Percentiles rank a stretch among this genome's conserved stretches.
phyloP scores from a whole-genome alignment of 2,113 vertebrate species.

The Cebus imitator region DNA sequence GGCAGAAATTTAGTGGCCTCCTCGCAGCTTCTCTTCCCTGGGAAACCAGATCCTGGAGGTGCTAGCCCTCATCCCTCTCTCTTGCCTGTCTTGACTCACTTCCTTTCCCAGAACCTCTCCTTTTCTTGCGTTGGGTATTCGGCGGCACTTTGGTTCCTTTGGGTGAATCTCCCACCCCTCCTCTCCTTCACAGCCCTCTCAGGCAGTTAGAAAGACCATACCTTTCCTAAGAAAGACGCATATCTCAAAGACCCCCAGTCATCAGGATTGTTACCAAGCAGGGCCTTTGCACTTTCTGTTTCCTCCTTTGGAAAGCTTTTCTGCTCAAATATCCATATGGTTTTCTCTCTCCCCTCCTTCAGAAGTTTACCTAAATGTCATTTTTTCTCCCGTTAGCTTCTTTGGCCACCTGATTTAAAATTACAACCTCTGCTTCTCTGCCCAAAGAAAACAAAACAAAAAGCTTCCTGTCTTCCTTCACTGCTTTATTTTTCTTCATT shows the following conservation, averaged over 20 bases:
- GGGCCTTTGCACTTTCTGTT: background rate
- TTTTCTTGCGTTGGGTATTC: background rate
- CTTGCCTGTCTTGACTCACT: background rate
- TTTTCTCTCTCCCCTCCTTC: background rate
- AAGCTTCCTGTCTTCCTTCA: background rate
- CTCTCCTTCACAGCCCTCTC: background rate
- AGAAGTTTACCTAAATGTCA: background rate
- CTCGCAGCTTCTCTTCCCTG: background rate
- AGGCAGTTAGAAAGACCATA: background rate
- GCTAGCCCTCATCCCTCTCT: no score
- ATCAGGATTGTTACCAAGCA: background rate
- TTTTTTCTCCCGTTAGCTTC: background rate
- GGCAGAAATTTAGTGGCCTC: background rate
- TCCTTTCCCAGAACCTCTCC: background rate
- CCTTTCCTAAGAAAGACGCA: background rate
- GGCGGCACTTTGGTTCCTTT: background rate
- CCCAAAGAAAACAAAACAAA: background rate
- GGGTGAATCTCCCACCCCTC: background rate
- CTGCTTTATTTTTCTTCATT: background rate
- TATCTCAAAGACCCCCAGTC: background rate
- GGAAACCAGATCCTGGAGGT: background rate
- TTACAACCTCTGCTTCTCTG: background rate
- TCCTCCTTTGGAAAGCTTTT: background rate
- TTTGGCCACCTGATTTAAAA: constrained; percentile 10
- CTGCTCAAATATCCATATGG: background rate